These are phyloP conservation scores for Lanistes nyassanus DNA, from an alignment of 1,140 invertebrate genomes.

Conservation along the genomic window DNA sequence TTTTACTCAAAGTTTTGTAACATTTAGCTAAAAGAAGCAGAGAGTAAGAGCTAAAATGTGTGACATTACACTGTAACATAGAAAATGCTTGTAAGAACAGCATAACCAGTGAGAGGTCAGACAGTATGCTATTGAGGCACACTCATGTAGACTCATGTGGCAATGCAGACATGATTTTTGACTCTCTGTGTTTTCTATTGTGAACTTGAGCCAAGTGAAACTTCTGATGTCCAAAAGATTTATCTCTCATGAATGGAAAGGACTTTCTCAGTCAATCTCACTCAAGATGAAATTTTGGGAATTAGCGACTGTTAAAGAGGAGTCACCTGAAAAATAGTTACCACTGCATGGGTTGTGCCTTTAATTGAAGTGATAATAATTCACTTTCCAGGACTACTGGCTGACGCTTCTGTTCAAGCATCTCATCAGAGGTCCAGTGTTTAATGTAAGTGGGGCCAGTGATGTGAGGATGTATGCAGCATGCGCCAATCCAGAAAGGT, in stretches of 20 bases:
- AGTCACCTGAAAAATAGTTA: too few species aligned
- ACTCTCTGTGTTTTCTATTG: too few species aligned
- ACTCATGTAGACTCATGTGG: not conserved
- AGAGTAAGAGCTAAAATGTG: not conserved
- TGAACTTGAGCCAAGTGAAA: too few species aligned
- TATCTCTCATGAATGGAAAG: too few species aligned
- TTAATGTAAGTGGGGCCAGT: constrained; percentile 14
- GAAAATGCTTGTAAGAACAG: not conserved
- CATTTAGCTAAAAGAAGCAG: not conserved
- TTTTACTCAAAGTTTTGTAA: not conserved
- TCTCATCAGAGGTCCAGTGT: constrained; percentile 67
- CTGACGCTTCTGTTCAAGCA: constrained; percentile 76
- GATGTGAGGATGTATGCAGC: constrained; percentile 31
- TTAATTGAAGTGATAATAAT: not conserved
- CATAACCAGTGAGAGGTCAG: not conserved
- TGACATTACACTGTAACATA: not conserved
- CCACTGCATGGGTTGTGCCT: too few species aligned
- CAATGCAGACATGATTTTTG: too few species aligned
- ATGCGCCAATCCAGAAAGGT: constrained; percentile 32
- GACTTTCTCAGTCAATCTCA: too few species aligned
- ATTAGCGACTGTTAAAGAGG: too few species aligned
- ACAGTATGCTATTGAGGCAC: not conserved
- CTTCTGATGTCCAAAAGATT: too few species aligned
- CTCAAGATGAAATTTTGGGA: too few species aligned
- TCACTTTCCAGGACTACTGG: constrained; percentile 77